phyloP scores from a whole-genome alignment of 2,113 vertebrate genomes.

The Orthonyx spaldingii region DNA sequence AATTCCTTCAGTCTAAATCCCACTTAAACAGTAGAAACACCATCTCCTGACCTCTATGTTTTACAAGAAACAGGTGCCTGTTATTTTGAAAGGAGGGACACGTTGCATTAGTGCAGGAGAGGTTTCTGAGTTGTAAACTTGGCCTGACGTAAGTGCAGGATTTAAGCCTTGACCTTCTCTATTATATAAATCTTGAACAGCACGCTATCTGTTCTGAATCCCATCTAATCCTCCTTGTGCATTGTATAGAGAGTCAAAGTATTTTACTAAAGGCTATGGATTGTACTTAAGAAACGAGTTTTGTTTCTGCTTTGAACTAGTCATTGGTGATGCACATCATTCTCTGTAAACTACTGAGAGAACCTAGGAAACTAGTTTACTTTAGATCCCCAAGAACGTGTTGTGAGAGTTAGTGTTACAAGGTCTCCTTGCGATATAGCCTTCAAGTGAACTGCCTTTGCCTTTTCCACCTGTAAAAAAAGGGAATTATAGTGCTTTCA shows the following conservation, averaged over 20 bases:
- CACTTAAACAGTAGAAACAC: not conserved
- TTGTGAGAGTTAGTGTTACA: not conserved
- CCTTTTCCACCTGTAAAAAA: not conserved
- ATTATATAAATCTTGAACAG: not conserved
- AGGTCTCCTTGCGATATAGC: not conserved
- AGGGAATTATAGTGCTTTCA: not conserved
- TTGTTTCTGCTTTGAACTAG: not conserved
- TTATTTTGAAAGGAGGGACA: not conserved
- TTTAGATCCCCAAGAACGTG: not conserved
- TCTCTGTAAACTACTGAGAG: not conserved
- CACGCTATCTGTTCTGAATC: not conserved
- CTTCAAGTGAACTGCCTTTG: not conserved
- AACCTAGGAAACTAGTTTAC: not conserved
- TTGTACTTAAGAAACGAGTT: not conserved
- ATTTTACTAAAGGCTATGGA: not conserved
- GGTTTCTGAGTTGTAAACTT: not conserved
- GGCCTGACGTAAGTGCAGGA: not conserved
- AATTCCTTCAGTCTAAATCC: not conserved
- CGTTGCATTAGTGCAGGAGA: not conserved
- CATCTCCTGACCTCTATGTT: not conserved
- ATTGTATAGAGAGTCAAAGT: not conserved
- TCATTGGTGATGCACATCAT: not conserved
- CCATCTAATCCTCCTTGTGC: not conserved
- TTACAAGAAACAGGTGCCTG: not conserved
- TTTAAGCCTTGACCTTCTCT: slow-evolving; percentile 29